Percentiles rank a stretch among this genome's conserved stretches.
Conservation (phyloP, 53 echinoderm and acorn worm genomes). For the Zoroaster sp. region DNA sequence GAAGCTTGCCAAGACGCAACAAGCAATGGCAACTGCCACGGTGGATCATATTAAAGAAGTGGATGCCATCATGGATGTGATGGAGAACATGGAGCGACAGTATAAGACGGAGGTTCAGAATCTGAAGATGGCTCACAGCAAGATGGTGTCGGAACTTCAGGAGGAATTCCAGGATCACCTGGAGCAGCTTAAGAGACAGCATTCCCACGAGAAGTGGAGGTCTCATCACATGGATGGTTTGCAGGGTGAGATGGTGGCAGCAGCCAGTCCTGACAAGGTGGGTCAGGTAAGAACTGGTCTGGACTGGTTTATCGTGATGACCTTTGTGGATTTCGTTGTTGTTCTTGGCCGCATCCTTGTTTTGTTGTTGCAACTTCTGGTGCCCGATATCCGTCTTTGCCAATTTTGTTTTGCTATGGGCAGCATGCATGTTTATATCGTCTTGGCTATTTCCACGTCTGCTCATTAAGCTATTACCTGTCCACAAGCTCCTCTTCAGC, state of each 20-base stretch:
- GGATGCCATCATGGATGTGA: constrained; percentile 58
- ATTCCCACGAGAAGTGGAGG: constrained; percentile 4
- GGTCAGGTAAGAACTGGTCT: constrained; percentile 47
- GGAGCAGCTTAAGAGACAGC: constrained; percentile 16
- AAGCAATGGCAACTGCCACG: constrained; percentile 11
- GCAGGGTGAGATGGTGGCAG: background rate
- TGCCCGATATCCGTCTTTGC: constrained; percentile 2
- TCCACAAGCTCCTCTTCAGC: background rate
- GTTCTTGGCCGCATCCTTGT: constrained; percentile 7
- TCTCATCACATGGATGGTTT: background rate
- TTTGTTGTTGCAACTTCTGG: constrained; percentile 26
- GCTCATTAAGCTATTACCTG: background rate
- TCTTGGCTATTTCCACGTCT: background rate
- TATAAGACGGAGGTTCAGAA: constrained; percentile 66
- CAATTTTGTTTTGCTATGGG: background rate
- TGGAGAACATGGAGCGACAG: constrained; percentile 73
- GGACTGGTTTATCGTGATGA: constrained; percentile 28
- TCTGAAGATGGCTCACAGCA: constrained; percentile 23
- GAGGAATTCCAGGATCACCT: constrained; percentile 21
- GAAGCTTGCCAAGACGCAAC: constrained; percentile 10
- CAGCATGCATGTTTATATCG: constrained; percentile 6
- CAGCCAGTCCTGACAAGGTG: constrained; percentile 35
- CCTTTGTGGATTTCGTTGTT: background rate
- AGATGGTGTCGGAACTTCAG: constrained; percentile 16
- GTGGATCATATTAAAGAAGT: constrained; percentile 54